phyloP scores from a whole-genome alignment of 2,113 vertebrate genomes.

The Oenanthe oenanthe region DNA sequence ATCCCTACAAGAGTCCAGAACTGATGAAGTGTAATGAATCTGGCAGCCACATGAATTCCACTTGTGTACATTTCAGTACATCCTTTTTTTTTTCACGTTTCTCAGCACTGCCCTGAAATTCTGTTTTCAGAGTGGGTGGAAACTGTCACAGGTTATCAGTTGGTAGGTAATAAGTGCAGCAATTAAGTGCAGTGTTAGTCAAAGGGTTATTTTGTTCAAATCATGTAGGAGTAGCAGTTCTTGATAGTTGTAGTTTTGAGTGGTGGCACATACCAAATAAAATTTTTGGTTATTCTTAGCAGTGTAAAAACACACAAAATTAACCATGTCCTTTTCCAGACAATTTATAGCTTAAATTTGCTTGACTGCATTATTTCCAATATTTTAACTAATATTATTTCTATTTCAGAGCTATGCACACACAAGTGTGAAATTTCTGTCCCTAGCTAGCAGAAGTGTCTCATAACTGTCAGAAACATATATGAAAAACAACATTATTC shows the following conservation, averaged over 20 bases:
- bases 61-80: constrained; percentile 11
- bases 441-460: constrained; percentile 51
- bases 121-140: background rate
- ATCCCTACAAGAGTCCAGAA: constrained; percentile 23
- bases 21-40: constrained; percentile 61
- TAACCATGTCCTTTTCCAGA: constrained; percentile 34
- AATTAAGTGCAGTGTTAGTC: background rate
- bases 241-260: constrained; percentile 4
- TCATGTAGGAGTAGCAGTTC: background rate
- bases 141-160: constrained; percentile 21
- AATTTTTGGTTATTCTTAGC: constrained; percentile 46
- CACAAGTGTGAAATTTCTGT: constrained; percentile 24
- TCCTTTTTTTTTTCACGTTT: background rate
- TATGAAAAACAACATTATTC: background rate
- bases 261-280: background rate
- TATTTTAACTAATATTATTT: constrained; percentile 37
- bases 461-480: constrained; percentile 44
- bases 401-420: constrained; percentile 42
- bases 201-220: constrained; percentile 3
- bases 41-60: constrained; percentile 43
- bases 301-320: constrained; percentile 40
- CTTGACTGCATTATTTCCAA: constrained; percentile 36
- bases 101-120: background rate
- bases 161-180: constrained; percentile 17
- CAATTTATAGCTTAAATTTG: constrained; percentile 38